Percentiles rank a stretch among this genome's conserved stretches.
Evolutionary conservation across 1,140 invertebrate species (phyloP).

Genomic region (Leptinotarsa texana): DNA sequence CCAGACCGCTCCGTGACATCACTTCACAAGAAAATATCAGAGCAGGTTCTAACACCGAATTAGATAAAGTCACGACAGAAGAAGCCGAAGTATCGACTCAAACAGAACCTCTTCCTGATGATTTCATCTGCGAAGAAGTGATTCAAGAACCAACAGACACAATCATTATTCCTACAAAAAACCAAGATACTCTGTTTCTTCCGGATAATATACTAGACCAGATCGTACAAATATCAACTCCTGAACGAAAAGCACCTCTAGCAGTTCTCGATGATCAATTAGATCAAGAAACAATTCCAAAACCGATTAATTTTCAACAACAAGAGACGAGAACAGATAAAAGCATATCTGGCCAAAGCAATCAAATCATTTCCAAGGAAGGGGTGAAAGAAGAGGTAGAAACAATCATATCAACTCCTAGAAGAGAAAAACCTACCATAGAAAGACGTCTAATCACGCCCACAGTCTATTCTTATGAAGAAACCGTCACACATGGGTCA

Average conservation of each 20-base stretch:
- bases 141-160: slow-evolving; percentile 46
- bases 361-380: neutral
- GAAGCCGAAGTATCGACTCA: slow-evolving; percentile 78
- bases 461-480: slow-evolving; percentile 42
- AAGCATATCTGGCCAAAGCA: neutral
- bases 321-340: neutral
- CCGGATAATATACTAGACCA: neutral
- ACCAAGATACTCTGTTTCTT: neutral
- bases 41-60: slow-evolving; percentile 12
- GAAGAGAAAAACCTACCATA: slow-evolving; percentile 38
- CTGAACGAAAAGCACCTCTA: neutral
- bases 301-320: neutral
- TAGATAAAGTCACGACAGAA: slow-evolving; percentile 53
- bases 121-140: slow-evolving; percentile 71
- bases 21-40: slow-evolving; percentile 43
- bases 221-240: too few relatives aligned
- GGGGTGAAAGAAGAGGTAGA: neutral
- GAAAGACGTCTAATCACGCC: slow-evolving; percentile 62
- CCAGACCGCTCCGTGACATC: slow-evolving; percentile 54
- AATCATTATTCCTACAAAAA: slow-evolving; percentile 40
- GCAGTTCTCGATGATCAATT: neutral
- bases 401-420: slow-evolving; percentile 7
- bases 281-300: neutral
- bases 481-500: slow-evolving; percentile 52
- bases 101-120: slow-evolving; percentile 79